phyloP scores from a whole-genome alignment of 2,113 vertebrate species.

The Petrocephalus zakoni region DNA sequence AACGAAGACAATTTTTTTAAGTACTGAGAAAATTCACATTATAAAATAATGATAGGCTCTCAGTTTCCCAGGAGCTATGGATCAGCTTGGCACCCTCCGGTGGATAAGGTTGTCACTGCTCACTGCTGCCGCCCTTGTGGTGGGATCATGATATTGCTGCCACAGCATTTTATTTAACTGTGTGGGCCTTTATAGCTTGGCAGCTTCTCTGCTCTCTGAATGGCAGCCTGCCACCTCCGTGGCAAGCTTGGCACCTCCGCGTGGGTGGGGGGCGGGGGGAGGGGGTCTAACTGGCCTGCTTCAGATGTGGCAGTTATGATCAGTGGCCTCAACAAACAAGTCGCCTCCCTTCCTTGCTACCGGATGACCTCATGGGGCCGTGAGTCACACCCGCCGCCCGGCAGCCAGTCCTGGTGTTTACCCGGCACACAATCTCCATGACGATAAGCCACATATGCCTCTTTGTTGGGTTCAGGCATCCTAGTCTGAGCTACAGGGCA shows the following conservation, averaged over 20 bases:
- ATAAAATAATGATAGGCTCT: not conserved
- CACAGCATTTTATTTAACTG: not conserved
- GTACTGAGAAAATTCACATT: not conserved
- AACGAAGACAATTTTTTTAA: not conserved
- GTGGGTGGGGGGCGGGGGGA: not conserved
- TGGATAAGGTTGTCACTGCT: not conserved
- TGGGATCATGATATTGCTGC: not conserved
- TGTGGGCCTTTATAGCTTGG: not conserved
- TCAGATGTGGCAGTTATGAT: not conserved
- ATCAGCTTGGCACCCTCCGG: not conserved
- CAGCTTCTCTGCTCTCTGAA: not conserved
- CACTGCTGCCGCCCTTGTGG: not conserved
- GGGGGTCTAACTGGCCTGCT: not conserved
- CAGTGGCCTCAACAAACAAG: not conserved
- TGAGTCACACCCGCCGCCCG: constrained; percentile 28
- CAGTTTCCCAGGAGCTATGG: not conserved
- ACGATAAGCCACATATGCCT: constrained; percentile 13
- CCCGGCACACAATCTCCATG: constrained; percentile 23
- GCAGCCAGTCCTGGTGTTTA: constrained; percentile 24
- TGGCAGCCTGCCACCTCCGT: not conserved
- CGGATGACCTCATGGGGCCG: constrained; percentile 27
- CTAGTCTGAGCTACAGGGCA: not conserved
- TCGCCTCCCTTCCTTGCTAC: not conserved
- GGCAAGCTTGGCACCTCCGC: not conserved
- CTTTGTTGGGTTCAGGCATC: not conserved